A percentile compares a stretch with the other conserved stretches of the same genome.
Conservation (phyloP, 2,113 vertebrate species). For the Hippocampus guttulatus region DNA sequence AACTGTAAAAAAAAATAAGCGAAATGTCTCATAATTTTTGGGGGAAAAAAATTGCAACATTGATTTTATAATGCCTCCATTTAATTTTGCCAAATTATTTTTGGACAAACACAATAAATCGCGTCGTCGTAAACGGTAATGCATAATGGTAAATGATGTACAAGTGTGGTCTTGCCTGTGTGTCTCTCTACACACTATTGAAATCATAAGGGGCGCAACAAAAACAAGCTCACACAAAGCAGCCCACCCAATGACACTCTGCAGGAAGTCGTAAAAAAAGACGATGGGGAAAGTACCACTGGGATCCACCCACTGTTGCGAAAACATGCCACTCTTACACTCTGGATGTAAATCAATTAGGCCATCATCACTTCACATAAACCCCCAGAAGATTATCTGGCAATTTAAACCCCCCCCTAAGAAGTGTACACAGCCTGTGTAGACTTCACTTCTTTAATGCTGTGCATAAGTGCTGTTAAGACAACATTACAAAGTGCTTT, state of each 20-base stretch:
- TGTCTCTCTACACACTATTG: background rate
- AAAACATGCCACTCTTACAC: background rate
- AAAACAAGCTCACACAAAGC: conserved; percentile 1
- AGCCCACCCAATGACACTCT: background rate
- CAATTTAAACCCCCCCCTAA: background rate
- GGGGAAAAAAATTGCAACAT: no score
- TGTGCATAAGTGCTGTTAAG: background rate
- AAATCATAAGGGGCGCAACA: background rate
- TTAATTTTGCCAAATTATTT: no score
- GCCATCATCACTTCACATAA: background rate
- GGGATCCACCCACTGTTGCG: background rate
- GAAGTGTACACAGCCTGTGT: background rate
- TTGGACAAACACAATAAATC: background rate
- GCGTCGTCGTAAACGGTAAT: background rate
- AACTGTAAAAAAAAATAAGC: no score
- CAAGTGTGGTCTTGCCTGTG: background rate
- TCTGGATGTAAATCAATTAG: background rate
- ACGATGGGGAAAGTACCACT: background rate
- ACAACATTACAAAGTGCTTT: background rate
- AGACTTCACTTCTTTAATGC: background rate
- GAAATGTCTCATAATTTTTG: no score
- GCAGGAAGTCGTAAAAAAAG: background rate
- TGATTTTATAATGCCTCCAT: no score
- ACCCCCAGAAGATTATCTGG: background rate
- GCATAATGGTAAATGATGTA: background rate